phyloP scores from a whole-genome alignment of 2,797 vertebrate genomes.

The Sphenodon punctatus region DNA sequence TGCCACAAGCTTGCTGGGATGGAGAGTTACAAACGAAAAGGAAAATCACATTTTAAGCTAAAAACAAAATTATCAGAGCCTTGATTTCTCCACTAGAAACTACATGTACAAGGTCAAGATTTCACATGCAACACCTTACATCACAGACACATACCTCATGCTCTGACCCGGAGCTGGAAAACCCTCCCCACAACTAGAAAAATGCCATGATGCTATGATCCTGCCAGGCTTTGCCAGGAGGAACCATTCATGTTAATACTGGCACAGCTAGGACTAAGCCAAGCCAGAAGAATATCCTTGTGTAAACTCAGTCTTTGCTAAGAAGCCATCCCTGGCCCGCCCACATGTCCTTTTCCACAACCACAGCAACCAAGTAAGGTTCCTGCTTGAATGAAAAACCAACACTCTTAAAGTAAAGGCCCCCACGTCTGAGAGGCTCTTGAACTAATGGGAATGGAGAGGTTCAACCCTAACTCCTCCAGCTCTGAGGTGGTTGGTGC shows the following conservation, averaged over 20 bases:
- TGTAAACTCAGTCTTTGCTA: slow-evolving; percentile 27
- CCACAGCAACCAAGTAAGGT: slow-evolving; percentile 10
- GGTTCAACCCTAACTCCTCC: slow-evolving; percentile 8
- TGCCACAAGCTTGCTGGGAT: slow-evolving; percentile 75
- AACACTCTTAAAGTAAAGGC: slow-evolving; percentile 41
- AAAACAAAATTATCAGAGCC: slow-evolving; percentile 80
- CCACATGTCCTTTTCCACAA: slow-evolving; percentile 13
- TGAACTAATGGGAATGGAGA: slow-evolving; percentile 20
- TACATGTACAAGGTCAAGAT: slow-evolving; percentile 83
- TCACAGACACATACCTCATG: slow-evolving; percentile 80
- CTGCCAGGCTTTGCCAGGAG: slow-evolving; percentile 44
- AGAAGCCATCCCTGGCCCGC: slow-evolving; percentile 5
- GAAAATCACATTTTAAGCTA: slow-evolving; percentile 83
- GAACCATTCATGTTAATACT: slow-evolving; percentile 61
- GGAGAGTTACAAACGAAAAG: slow-evolving; percentile 83
- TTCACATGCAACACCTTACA: slow-evolving; percentile 85
- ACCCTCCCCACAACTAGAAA: slow-evolving; percentile 39
- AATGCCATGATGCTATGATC: slow-evolving; percentile 57
- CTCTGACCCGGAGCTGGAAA: slow-evolving; percentile 70
- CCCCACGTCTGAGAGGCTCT: neutral
- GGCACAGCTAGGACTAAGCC: slow-evolving; percentile 53
- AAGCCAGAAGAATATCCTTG: slow-evolving; percentile 21
- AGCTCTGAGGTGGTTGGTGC: neutral
- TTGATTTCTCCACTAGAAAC: slow-evolving; percentile 83
- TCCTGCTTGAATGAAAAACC: slow-evolving; percentile 41